A percentile compares a stretch with the other conserved stretches of the same genome.
These are phyloP conservation scores for Misgurnus anguillicaudatus DNA, from an alignment of 2,113 vertebrate genomes.

Conservation along the genomic window DNA sequence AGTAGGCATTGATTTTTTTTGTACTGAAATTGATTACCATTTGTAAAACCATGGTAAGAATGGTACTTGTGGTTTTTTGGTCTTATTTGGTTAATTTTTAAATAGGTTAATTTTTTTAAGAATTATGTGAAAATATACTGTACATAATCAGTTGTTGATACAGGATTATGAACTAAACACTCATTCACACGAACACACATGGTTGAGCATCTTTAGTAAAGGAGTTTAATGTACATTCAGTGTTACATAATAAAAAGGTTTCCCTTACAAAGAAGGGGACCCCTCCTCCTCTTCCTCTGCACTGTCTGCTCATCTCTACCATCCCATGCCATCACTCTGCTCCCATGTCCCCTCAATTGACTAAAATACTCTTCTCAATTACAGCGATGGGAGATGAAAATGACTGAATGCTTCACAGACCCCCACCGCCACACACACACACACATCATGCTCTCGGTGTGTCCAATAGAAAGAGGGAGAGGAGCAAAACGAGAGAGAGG, in stretches of 20 bases:
- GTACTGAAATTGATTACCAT: too few relatives aligned
- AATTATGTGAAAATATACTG: too few relatives aligned
- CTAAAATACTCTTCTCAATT: conserved; percentile 74
- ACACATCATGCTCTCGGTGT: conserved; percentile 26
- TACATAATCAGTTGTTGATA: background rate
- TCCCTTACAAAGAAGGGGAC: conserved; percentile 12
- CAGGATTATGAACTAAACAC: background rate
- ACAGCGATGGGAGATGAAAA: conserved; percentile 61
- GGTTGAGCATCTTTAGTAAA: background rate
- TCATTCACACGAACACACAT: background rate
- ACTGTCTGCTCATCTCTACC: background rate
- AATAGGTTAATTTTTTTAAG: too few relatives aligned
- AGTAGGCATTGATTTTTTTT: too few relatives aligned
- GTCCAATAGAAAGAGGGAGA: conserved; percentile 53
- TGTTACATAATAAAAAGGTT: conserved; percentile 52
- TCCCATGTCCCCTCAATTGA: conserved; percentile 64
- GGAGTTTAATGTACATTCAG: conserved; percentile 26
- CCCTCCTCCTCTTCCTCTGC: conserved; percentile 32
- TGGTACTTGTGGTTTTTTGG: too few relatives aligned
- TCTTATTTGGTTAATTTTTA: too few relatives aligned
- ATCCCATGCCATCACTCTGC: conserved; percentile 57
- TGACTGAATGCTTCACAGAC: conserved; percentile 64
- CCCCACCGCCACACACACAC: conserved; percentile 6
- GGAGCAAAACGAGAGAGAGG: conserved; percentile 35
- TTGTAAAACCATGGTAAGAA: too few relatives aligned